Base-by-base conservation (phyloP, 2,797 vertebrate genomes). In the Sparus aurata region DNA sequence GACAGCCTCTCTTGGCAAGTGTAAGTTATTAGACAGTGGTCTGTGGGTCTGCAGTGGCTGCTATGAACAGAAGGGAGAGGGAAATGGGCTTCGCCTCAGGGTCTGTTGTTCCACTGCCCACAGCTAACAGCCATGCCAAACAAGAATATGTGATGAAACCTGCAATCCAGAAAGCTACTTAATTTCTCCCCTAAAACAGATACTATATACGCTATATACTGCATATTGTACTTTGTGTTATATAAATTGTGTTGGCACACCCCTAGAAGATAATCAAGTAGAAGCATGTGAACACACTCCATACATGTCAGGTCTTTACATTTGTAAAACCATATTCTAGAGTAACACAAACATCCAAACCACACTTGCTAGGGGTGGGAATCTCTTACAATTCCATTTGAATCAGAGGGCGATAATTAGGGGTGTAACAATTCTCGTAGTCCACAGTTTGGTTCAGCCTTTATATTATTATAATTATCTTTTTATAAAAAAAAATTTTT, bases 81-180 rank as follows among this genome's bases (percentile, higher is more conserved):
- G 87, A 90, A 89, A 85, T 22, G 79, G 89, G 82, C 83, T 73
- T 88, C 75, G 87, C 90, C 89, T 86, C 80, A 57, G 90, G 92
- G 82, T 87, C 77, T 87, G 90, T 84, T 91, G 83, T 90, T 87
- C 86, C 78, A 66, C 86, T 90, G 91, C 85, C 91, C 82, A 86
- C 82, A 88, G 87, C 81, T 25, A 68, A 75, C 79, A 77, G 80
- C 64, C 58, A 59, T 83, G 90, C 89, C 87, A 91, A 75, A 73
- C 72, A 84, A 82, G 84, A 67, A 79, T 64, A 82, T 68, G 75
- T 82, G 82, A 82, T 77, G 61, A 79, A 87, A 87, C 76, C 89
- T 85, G 83, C 70, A 74, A 69, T 82, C 70, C 79, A 85, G 63
- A 84, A 79, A 72, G 57, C 61, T 58, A 2, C 53, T 52, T 34